Base-by-base conservation (phyloP, 1,140 invertebrate genomes). In the Antheraea mylitta region DNA sequence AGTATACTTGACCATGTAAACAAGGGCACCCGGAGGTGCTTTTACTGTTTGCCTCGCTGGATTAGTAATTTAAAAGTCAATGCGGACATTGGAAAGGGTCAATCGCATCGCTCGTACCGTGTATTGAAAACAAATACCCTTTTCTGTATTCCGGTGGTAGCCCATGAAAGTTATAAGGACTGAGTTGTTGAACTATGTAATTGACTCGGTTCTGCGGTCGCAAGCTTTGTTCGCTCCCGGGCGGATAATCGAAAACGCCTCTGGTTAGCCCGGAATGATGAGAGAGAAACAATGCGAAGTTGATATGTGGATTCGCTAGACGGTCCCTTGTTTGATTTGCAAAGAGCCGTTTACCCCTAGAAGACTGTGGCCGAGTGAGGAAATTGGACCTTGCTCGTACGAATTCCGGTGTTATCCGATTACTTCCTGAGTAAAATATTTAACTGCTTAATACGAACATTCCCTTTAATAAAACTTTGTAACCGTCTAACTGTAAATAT, bases 1-100 rank as follows among this genome's bases (percentile, higher is more conserved):
- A 92, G 88, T 81, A 81, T 79, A 84, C 89, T 90, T 81, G 82
- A 86, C 76, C 86, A 79, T 82, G 82, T 83, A 92, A 92, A 90
- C 84, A 92, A 80, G 72, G 73, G 70, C 73, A 72, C 74, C 82
- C 81, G 76, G 74, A 85, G 86, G 77, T 85, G 77, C 77, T 86
- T 78, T 82, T 86, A 83, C 84, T 89, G 79, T 91, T 90, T 89
- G 75, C 86, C 86, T 79, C 84, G 81, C 87, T 85, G 86, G 86
- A 90, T 92, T 90, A 90, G 86, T 92, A 92, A 90, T 92, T 92
- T 92, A 92, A 92, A 92, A 92, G 90, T 92, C 90, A 92, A 92
- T 92, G 87, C 87, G 83, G 87, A 92, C 90, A 91, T 87, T 91
- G 84, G 75, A 89, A 90, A 90, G 85, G 88, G 90, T 92, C 88